Conservation (phyloP, 2,113 vertebrate species). For the Brachyhypopomus occidentalis region DNA sequence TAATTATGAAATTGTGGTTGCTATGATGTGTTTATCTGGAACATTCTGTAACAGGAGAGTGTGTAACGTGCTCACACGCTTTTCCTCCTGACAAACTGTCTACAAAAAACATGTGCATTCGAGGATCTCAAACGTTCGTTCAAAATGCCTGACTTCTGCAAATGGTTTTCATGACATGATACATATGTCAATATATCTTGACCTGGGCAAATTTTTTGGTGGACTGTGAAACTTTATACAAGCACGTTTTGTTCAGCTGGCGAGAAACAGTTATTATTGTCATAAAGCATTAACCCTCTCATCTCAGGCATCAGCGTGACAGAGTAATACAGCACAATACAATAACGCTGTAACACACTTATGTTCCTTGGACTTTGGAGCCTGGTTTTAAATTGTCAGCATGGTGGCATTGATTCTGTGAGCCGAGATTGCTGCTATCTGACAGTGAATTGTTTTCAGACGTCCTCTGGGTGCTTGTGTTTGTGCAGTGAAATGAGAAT, state of each 20-base stretch:
- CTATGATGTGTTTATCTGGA: too few species aligned
- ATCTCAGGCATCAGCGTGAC: not conserved
- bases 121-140: too few species aligned
- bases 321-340: not conserved
- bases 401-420: constrained; percentile 12
- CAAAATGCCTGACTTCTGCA: too few species aligned
- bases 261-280: not conserved
- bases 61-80: too few species aligned
- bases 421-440: not conserved
- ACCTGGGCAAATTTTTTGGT: not conserved
- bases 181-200: not conserved
- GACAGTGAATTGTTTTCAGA: constrained; percentile 3
- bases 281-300: constrained; percentile 27
- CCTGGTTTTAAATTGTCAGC: not conserved
- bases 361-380: not conserved
- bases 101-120: too few species aligned
- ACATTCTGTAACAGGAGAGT: too few species aligned
- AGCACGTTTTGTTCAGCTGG: not conserved
- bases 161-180: not conserved
- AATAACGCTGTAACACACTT: too few species aligned
- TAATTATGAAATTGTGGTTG: too few species aligned
- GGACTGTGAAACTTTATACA: not conserved
- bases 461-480: constrained; percentile 20
- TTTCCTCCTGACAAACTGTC: too few species aligned
- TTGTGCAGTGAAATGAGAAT: constrained; percentile 20